Evolutionary conservation across 2,888 invertebrate genomes (phyloP), one percentile per base, ranked within the genome.

Genomic region (Sphaerophoria taeniata): DNA sequence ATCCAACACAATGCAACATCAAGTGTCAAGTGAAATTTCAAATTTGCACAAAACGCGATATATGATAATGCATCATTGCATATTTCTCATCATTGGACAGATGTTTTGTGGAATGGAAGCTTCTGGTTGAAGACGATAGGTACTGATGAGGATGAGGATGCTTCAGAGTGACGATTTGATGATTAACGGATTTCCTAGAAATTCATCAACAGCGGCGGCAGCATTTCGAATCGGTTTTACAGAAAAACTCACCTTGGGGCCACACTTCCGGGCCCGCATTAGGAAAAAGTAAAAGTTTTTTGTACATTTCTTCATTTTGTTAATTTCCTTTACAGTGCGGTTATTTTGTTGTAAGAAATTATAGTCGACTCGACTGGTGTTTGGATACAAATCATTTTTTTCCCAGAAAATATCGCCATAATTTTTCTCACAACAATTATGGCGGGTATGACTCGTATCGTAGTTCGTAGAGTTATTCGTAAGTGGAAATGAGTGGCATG

Each of bases 271-370:
- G 75, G 24, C 39, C 39, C 67, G 58, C 67, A 74, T 61, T 60
- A 53, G 60, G 65, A 67, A 84, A 84, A 84, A 75, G 84, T 84
- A 84, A 84, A 84, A 84, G 84, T 75, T 80, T 80, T 55, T 2
- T 36, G 36, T 36, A 16, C 14, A 16, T 56, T 34, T 14, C 5
- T 7, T 12, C 6, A 12, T 36, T 43, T 31, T 9, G 14, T 14
- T 34, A 4, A 43, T 9, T 43, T 16, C 16, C 49, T 49, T 16
- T 16, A 16, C 6, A 14, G 49, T 65, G 53, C 53, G 47, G 43
- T 58, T 49, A 76, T 75, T 74, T 60, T 65, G 16, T 61, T 39
- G 39, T 3, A 24, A 24, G n/a, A 70, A 78, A 83, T 79, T 74
- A 74, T 43, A 60, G 53, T 61, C 58, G 24, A 24, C 34, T 72